These are phyloP conservation scores for Aramus guarauna DNA, from an alignment of 2,113 vertebrate species.

Conservation along the genomic window DNA sequence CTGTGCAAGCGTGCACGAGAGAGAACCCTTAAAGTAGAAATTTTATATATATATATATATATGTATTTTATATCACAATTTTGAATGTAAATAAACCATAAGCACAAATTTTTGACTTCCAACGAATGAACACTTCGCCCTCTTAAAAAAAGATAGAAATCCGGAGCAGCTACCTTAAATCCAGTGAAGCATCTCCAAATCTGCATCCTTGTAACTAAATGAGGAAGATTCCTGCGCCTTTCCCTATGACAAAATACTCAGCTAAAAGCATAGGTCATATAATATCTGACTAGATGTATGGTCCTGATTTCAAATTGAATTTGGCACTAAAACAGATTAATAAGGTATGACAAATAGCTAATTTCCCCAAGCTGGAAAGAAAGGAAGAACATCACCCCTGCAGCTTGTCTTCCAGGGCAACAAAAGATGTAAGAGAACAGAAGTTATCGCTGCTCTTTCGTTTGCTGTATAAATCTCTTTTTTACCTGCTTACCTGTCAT, in stretches of 20 bases:
- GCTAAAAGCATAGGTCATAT: slow-evolving; percentile 3
- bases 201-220: neutral
- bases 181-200: neutral
- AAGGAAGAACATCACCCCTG: neutral
- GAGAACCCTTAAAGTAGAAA: neutral
- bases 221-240: neutral
- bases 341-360: slow-evolving; percentile 55
- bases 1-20: neutral
- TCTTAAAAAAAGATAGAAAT: neutral
- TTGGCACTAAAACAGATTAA: slow-evolving; percentile 48
- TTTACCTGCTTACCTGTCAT: slow-evolving; percentile 25
- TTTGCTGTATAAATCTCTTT: slow-evolving; percentile 18
- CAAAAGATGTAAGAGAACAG: neutral
- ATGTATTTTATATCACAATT: neutral
- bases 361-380: slow-evolving; percentile 50
- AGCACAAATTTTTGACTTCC: neutral
- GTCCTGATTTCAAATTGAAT: slow-evolving; percentile 57
- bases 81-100: neutral
- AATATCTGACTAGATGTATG: neutral
- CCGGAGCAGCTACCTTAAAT: neutral
- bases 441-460: slow-evolving; percentile 5
- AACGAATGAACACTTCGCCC: neutral
- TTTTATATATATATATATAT: neutral
- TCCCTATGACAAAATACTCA: neutral
- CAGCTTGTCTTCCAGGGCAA: slow-evolving; percentile 11